These are phyloP conservation scores for Aspiorhynchus laticeps DNA, from an alignment of 2,113 vertebrate genomes.

Conservation along the genomic window DNA sequence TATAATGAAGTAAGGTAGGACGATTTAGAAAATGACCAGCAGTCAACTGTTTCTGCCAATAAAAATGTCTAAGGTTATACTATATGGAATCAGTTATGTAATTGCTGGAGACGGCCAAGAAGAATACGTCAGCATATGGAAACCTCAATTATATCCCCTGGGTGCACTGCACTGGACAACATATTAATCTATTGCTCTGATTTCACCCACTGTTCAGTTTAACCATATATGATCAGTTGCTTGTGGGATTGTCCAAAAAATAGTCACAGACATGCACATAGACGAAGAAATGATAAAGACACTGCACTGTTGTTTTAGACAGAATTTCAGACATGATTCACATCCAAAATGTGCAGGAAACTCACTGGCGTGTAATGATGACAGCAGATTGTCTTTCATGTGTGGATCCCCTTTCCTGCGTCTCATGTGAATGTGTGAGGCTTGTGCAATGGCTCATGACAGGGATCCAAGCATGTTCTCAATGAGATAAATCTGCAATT, in stretches of 20 bases:
- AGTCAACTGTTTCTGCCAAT: conserved; percentile 32
- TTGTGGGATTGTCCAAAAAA: neutral
- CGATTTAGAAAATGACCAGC: neutral
- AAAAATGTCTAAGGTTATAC: conserved; percentile 27
- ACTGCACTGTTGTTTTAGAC: neutral
- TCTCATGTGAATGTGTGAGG: neutral
- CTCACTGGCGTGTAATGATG: neutral
- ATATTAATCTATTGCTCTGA: conserved; percentile 22
- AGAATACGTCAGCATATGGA: conserved; percentile 40
- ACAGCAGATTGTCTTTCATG: neutral
- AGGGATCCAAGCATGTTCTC: conserved; percentile 48
- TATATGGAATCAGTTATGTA: conserved; percentile 43
- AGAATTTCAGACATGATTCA: neutral
- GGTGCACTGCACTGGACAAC: conserved; percentile 19
- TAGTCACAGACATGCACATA: neutral
- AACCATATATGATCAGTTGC: neutral
- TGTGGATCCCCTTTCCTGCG: neutral
- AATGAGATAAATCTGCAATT: conserved; percentile 43
- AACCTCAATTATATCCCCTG: conserved; percentile 19
- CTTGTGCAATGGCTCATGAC: conserved; percentile 17
- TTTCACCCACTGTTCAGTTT: conserved; percentile 14
- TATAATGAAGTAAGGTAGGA: neutral
- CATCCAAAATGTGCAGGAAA: conserved; percentile 21
- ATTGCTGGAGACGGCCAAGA: conserved; percentile 28
- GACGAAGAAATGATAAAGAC: neutral